Evolutionary conservation across 1,140 invertebrate genomes (phyloP), one percentile per base, ranked within the genome.

Genomic region (Drosophila seguyi): DNA sequence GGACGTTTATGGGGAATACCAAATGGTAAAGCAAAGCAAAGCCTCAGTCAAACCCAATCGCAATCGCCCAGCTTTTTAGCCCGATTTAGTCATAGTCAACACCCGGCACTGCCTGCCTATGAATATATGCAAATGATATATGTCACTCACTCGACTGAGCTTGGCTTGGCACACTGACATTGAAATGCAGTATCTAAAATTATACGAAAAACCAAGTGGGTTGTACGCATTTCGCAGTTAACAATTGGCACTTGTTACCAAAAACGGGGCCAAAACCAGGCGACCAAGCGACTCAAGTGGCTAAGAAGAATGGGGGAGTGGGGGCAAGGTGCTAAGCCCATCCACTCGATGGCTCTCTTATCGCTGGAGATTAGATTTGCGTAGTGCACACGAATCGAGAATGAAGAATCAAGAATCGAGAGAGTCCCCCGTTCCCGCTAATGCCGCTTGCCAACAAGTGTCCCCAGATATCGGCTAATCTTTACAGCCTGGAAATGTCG

Each of bases 311-410:
- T n/a, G n/a, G n/a, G n/a, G n/a, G n/a, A 53, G 36, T 18, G 52
- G n/a, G 39, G 36, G 27, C 41, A 39, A 42, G 53, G 52, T 38
- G n/a, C 42, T 60, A 18, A 55, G 2, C 20, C 34, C 14, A 55
- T 8, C 44, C 55, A 76, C 72, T 76, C 34, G 20, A 65, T 20
- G 44, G 8, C 6, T 41, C 38, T n/a, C 36, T 66, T 60, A 75
- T 76, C 73, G 25, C 1, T 7, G 11, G 11, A 41, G 74, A 76
- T 76, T 76, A 76, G 74, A 75, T 66, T 72, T 39, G 69, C 18
- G 14, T 18, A 8, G 18, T 63, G 44, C 44, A 63, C 52, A 68
- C 50, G 62, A 39, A 29, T 18, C 25, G 18, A 42, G 50, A 31
- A 31, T 18, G 2, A 3, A 29, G 62, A 44, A n/a, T 38, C 16